Evolutionary conservation across 2,797 vertebrate genomes (phyloP).

Genomic region (Chanos chanos): DNA sequence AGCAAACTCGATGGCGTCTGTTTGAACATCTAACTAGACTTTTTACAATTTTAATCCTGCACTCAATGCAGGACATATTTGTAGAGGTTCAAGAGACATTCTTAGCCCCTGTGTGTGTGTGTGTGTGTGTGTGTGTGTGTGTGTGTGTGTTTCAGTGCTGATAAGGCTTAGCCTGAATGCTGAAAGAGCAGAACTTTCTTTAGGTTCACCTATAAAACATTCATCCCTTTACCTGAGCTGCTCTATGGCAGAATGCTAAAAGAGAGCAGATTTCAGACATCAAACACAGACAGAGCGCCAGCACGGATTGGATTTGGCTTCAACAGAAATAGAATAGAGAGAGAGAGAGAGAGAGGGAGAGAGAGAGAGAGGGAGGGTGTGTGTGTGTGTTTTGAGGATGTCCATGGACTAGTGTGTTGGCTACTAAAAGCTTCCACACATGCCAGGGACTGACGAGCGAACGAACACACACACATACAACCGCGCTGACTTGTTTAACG

Average conservation of each 20-base stretch:
- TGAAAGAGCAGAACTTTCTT: background rate
- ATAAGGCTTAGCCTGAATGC: background rate
- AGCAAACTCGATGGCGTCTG: background rate
- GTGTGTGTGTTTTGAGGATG: background rate
- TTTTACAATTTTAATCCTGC: too few relatives aligned
- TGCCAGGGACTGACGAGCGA: constrained; percentile 9
- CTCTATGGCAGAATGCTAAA: too few relatives aligned
- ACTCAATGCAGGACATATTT: too few relatives aligned
- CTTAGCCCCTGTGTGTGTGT: background rate
- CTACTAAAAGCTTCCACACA: background rate
- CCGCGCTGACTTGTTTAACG: constrained; percentile 39
- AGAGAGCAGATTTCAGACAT: too few relatives aligned
- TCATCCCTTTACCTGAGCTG: too few relatives aligned
- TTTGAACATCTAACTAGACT: background rate
- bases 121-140: background rate
- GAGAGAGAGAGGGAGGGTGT: background rate
- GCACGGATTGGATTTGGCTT: too few relatives aligned
- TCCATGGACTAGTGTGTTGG: constrained; percentile 6
- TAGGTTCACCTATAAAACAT: too few relatives aligned
- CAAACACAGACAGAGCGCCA: too few relatives aligned
- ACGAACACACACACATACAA: background rate
- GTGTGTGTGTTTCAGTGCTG: background rate
- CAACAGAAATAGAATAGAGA: background rate
- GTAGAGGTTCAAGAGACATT: too few relatives aligned
- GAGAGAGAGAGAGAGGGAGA: background rate